Evolutionary conservation across 37 sponge, comb jelly and placozoan species (phyloP), one percentile per base, ranked within the genome.

Genomic region (Amphimedon queenslandica): DNA sequence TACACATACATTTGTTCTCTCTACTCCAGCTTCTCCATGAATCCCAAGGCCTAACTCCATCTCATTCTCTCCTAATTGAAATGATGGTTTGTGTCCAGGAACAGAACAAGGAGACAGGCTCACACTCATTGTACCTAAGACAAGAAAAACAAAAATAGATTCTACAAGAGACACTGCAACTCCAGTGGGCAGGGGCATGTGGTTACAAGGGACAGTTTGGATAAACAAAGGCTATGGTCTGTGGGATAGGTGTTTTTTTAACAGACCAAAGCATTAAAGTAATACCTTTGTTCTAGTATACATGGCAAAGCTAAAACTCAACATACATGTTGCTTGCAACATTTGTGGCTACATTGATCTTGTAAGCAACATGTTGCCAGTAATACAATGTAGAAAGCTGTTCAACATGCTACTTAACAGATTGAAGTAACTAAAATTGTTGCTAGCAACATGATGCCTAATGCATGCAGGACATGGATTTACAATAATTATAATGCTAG

Each of bases 1-100:
- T n/a, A n/a, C n/a, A 8, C 53, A 18, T 47, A 47, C 53, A 8
- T 47, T 47, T 47, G 53, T 47, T 47, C 53, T 47, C 53, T 90
- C 58, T 2, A 79, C 83, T 4, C 98, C 98, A 73, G 98, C 89
- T 67, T 97, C 98, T n/a, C 98, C 94, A 58, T 97, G 98, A 40
- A 97, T 97, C 30, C 97, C 96, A 18, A 97, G 73, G 4, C 98
- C 98, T 24, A 97, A 67, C 71, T 97, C 98, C 83, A 97, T 90
- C 47, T 88, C 91, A 70, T 85, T 81, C 34, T 71, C 75, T 53
- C 55, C 82, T 53, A 97, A 86, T 1, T 57, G 51, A 68, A 97
- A 97, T 33, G 88, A 82, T 29, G 92, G 89, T 43, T 64, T 64
- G 37, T 38, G 76, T 38, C 98, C 98, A 67, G 98, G 98, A 1